phyloP scores from a whole-genome alignment of 2,113 vertebrate genomes.

The Balaeniceps rex region DNA sequence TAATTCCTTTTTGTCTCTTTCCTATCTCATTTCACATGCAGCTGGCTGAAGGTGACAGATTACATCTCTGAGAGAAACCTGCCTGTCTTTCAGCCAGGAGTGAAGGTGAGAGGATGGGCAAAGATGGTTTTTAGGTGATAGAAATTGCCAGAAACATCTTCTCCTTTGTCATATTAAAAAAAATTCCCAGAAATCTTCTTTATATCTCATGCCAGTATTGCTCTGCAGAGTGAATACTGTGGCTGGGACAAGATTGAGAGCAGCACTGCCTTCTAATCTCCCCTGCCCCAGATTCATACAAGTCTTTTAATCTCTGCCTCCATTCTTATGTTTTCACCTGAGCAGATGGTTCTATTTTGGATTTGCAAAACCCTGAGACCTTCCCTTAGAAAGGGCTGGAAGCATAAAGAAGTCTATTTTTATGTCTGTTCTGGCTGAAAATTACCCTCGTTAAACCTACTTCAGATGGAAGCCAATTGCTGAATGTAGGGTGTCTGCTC shows the following conservation, averaged over 20 bases:
- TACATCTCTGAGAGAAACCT: conserved; percentile 86
- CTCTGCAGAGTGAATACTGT: background rate
- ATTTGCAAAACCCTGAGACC: background rate
- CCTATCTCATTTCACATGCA: conserved; percentile 45
- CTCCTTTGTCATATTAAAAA: background rate
- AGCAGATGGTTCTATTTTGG: background rate
- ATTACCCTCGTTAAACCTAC: background rate
- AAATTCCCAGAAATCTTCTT: background rate
- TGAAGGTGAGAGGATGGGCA: conserved; percentile 80
- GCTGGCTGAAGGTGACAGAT: conserved; percentile 92
- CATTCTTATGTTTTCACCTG: background rate
- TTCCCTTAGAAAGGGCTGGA: background rate
- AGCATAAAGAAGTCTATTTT: background rate
- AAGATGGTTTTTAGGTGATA: background rate
- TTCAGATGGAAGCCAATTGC: background rate
- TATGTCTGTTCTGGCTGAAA: background rate
- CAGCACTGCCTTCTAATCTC: background rate
- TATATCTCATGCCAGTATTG: background rate
- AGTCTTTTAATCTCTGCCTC: background rate
- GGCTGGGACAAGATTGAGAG: background rate
- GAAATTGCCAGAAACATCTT: background rate
- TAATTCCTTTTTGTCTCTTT: background rate
- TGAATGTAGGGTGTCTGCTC: background rate
- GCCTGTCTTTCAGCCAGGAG: conserved; percentile 84
- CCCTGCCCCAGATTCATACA: background rate